Base-by-base conservation (phyloP, 2,797 vertebrate species). In the Lates japonicus region DNA sequence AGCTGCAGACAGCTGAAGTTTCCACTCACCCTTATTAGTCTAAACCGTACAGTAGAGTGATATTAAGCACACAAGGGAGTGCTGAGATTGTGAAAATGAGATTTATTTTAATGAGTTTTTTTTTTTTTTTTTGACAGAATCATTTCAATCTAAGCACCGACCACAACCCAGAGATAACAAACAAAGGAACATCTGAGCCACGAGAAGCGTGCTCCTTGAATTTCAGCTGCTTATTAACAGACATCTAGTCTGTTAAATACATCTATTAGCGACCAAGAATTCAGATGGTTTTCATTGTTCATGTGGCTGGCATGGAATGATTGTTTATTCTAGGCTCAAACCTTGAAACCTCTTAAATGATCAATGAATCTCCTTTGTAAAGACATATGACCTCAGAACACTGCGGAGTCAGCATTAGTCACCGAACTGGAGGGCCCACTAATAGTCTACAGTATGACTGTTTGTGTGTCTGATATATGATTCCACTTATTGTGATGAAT, bases 401-500 rank as follows among this genome's bases (percentile, higher is more conserved):
- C 25, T 87, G 65, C 39, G 44, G 80, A 88, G 79, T 91, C 88
- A 87, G 82, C 78, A 37, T 82, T 91, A 84, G 61, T 85, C 84
- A 86, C 35, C 51, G 51, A 82, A 74, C 54, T 25, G 42, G 60
- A 65, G 69, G 76, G 65, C 44, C 49, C 49, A 42, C 76, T 82
- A 66, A 67, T 52, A 65, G 59, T 66, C 69, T 35, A 66, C 71
- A 81, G 62, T 65, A 37, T 57, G 71, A 63, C 60, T 33, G 66
- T 80, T 87, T 71, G 54, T 51, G 63, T 68, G 64, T 33, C 76
- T 75, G 82, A 54, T 75, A 66, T 80, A 87, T 44, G n/a, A 75
- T 82, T 91, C 64, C 78, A 71, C 49, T 85, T 78, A 84, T 86
- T 82, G 82, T 88, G 88, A n/a, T n/a, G n/a, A n/a, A n/a, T n/a